Evolutionary conservation across 2,888 invertebrate genomes (phyloP).

Genomic region (Tetanocera ferruginea): DNA sequence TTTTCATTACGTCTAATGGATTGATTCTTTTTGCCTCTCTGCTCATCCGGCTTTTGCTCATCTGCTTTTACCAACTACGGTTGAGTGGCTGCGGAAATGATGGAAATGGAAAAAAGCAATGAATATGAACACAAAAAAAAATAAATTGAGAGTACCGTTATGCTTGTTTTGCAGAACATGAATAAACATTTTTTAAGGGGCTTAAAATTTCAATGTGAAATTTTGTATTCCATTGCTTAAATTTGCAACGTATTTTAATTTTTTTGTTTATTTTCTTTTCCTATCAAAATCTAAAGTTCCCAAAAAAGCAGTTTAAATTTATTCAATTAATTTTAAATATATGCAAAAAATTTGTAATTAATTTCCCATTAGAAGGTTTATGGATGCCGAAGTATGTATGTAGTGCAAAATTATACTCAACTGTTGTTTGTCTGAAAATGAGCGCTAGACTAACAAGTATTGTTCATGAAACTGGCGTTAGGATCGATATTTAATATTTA

Average conservation of each 20-base stretch:
- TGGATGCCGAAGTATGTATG: background rate
- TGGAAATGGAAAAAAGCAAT: background rate
- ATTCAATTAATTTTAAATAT: background rate
- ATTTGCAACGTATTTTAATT: background rate
- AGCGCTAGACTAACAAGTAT: background rate
- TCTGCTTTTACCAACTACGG: background rate
- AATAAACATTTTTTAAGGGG: background rate
- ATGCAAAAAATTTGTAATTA: background rate
- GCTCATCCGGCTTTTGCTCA: background rate
- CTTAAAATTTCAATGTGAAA: background rate
- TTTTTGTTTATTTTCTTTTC: no score
- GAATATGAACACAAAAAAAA: background rate
- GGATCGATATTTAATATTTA: no score
- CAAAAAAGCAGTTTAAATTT: background rate
- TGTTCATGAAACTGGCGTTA: background rate
- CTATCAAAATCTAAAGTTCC: background rate
- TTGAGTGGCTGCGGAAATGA: background rate
- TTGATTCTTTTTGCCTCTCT: background rate
- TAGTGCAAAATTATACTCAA: background rate
- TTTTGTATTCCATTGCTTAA: background rate
- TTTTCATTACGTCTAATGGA: constrained; percentile 6
- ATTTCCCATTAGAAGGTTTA: background rate
- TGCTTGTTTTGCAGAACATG: background rate
- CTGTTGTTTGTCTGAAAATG: background rate
- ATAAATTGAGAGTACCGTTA: background rate